Percentiles rank a stretch among this genome's conserved stretches.
Conservation (phyloP, 2,113 vertebrate species). For the Zosterops pallidus region DNA sequence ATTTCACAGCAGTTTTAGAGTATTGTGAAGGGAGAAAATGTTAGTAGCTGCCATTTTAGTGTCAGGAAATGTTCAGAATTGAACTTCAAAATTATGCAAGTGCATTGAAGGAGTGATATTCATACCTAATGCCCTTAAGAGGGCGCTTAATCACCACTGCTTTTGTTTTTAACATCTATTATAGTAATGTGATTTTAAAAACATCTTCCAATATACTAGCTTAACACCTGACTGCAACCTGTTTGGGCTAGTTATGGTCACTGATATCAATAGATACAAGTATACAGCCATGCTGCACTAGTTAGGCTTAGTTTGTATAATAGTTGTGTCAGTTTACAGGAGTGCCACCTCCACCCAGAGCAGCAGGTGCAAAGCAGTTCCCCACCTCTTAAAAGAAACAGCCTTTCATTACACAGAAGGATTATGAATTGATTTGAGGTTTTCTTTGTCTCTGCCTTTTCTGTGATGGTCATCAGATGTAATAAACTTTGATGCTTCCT, state of each 20-base stretch:
- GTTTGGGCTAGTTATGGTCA: not conserved
- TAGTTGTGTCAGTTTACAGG: not conserved
- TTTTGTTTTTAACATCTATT: not conserved
- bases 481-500: not conserved
- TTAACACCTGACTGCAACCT: not conserved
- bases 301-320: not conserved
- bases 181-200: not conserved
- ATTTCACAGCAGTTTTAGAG: not conserved
- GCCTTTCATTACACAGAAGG: not conserved
- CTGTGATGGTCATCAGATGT: not conserved
- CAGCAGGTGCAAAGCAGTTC: not conserved
- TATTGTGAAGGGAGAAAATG: not conserved
- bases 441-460: not conserved
- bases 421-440: not conserved
- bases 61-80: not conserved
- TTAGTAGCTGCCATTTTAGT: not conserved
- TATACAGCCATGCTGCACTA: not conserved
- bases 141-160: not conserved
- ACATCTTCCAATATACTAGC: not conserved
- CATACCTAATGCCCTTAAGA: not conserved
- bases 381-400: not conserved
- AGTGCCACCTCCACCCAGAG: not conserved
- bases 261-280: not conserved
- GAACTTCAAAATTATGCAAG: not conserved
- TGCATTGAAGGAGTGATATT: not conserved